A percentile compares a stretch with the other conserved stretches of the same genome.
Evolutionary conservation across 1,140 invertebrate species (phyloP).

Genomic region (Heliothis subflexa): DNA sequence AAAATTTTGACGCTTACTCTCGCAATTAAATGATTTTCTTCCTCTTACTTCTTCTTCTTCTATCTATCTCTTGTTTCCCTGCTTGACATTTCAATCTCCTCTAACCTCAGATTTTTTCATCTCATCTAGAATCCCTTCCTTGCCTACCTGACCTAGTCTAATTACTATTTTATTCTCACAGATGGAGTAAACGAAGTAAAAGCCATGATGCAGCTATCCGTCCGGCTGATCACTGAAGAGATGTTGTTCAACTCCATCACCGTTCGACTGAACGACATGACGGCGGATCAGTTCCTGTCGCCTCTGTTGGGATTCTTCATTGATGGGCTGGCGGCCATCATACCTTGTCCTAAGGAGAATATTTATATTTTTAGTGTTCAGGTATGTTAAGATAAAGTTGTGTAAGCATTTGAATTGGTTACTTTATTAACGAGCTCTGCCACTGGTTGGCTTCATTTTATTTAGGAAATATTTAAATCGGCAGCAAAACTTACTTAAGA

Average conservation of each 20-base stretch:
- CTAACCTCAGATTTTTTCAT: too few species aligned
- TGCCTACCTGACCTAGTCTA: too few species aligned
- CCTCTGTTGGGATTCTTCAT: slow-evolving; percentile 95
- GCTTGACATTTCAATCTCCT: too few species aligned
- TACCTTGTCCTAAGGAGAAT: slow-evolving; percentile 96
- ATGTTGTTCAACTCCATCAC: slow-evolving; percentile 98
- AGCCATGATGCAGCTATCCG: slow-evolving; percentile 95
- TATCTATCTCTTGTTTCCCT: too few species aligned
- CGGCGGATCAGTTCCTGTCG: slow-evolving; percentile 96
- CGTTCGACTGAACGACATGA: slow-evolving; percentile 97
- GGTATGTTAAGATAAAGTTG: slow-evolving; percentile 74
- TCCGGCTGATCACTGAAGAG: slow-evolving; percentile 96
- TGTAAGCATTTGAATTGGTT: neutral
- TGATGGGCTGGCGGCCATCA: slow-evolving; percentile 96
- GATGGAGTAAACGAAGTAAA: slow-evolving; percentile 97
- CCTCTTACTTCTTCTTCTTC: too few species aligned
- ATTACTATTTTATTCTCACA: slow-evolving; percentile 63
- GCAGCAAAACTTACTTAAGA: too few species aligned
- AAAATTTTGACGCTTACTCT: too few species aligned
- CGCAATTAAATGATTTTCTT: too few species aligned
- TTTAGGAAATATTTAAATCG: too few species aligned
- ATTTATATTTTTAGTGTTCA: slow-evolving; percentile 98
- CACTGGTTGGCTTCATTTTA: too few species aligned
- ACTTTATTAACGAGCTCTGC: too few species aligned
- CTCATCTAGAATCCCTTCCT: too few species aligned